Conservation (phyloP, 2,888 invertebrate genomes). For the Ornithoptera alexandrae region DNA sequence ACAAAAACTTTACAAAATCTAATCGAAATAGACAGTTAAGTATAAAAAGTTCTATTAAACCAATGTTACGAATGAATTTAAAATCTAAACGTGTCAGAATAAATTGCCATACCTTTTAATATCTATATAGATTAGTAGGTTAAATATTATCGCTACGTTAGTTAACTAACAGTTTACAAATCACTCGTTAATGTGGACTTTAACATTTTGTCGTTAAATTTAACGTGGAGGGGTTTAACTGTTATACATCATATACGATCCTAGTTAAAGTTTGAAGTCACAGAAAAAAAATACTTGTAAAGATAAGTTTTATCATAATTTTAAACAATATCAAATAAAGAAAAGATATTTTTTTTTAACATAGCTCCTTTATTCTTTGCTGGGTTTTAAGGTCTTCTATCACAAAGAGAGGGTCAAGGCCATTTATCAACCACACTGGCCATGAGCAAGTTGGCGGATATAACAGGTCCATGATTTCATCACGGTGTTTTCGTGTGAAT, state of each 20-base stretch:
- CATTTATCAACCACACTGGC: too few relatives aligned
- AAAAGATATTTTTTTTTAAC: too few relatives aligned
- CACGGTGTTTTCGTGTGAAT: too few relatives aligned
- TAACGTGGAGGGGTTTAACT: slow-evolving; percentile 16
- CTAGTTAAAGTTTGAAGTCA: neutral
- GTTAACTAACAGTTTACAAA: slow-evolving; percentile 13
- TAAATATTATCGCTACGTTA: slow-evolving; percentile 6
- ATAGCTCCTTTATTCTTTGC: too few relatives aligned
- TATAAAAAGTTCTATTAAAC: slow-evolving; percentile 1
- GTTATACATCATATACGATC: neutral
- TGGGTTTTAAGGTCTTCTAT: too few relatives aligned
- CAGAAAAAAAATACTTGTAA: neutral
- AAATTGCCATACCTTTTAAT: slow-evolving; percentile 19
- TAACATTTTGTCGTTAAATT: slow-evolving; percentile 1
- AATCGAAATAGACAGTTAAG: slow-evolving; percentile 14
- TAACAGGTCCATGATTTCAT: neutral
- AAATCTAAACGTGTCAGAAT: slow-evolving; percentile 11
- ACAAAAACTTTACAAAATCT: slow-evolving; percentile 29
- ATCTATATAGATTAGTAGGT: slow-evolving; percentile 14
- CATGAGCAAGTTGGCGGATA: too few relatives aligned
- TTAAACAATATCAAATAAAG: neutral
- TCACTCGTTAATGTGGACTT: slow-evolving; percentile 13
- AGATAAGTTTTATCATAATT: neutral
- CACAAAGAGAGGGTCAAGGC: too few relatives aligned
- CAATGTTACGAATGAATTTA: slow-evolving; percentile 7